A percentile compares a stretch with the other conserved stretches of the same genome.
phyloP scores from a whole-genome alignment of 64 coral and sea anemone species.

The Hydrozoanthus tunicans region DNA sequence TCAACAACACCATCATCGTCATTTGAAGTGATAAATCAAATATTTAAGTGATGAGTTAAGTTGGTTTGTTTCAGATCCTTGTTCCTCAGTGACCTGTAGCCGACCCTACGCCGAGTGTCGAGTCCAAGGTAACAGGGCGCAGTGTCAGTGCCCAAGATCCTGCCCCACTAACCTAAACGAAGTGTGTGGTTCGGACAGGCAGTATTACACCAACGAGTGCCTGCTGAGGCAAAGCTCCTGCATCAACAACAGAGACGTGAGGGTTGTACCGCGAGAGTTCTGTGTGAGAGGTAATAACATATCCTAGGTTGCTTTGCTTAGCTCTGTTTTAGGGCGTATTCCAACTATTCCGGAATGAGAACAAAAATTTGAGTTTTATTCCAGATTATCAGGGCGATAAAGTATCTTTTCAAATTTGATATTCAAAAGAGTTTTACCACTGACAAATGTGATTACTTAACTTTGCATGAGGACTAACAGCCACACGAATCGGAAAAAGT shows the following conservation, averaged over 20 bases:
- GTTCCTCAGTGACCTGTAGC: neutral
- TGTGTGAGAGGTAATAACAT: neutral
- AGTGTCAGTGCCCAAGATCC: neutral
- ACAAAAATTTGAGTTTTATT: too few species aligned
- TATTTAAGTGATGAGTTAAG: neutral
- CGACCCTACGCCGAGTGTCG: conserved; percentile 5
- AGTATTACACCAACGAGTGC: conserved; percentile 15
- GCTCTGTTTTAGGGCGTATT: too few species aligned
- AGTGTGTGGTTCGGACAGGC: conserved; percentile 12
- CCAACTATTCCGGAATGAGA: too few species aligned
- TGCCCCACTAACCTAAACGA: conserved; percentile 19
- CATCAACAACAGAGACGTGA: neutral
- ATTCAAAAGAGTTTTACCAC: too few species aligned
- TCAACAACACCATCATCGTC: neutral
- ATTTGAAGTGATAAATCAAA: neutral
- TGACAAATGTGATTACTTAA: too few species aligned
- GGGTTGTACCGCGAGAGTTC: neutral
- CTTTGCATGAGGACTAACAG: too few species aligned
- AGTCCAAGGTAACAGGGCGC: neutral
- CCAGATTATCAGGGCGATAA: too few species aligned
- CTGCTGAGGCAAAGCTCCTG: conserved; percentile 7
- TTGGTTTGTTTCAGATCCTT: conserved; percentile 16
- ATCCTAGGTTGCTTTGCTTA: neutral
- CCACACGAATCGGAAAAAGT: too few species aligned
- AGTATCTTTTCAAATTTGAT: too few species aligned